phyloP scores from a whole-genome alignment of 1,140 invertebrate genomes.

The Pogonomyrmex californicus region DNA sequence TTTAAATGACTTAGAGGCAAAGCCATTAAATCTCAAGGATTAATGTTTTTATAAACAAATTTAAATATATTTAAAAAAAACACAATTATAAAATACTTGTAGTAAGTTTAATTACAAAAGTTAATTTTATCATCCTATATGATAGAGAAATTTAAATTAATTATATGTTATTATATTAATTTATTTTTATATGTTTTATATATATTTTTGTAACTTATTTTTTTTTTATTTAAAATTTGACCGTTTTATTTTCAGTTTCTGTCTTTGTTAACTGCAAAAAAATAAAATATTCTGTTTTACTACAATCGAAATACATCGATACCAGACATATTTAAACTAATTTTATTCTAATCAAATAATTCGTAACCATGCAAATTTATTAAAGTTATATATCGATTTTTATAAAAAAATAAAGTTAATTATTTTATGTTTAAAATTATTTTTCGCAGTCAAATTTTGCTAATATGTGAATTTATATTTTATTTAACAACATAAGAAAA shows the following conservation, averaged over 20 bases:
- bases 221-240: neutral
- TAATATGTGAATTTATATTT: neutral
- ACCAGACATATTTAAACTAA: constrained; percentile 35
- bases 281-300: constrained; percentile 54
- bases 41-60: constrained; percentile 9
- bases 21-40: neutral
- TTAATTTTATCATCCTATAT: neutral
- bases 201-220: neutral
- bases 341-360: constrained; percentile 50
- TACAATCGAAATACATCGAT: constrained; percentile 26
- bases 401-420: neutral
- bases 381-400: neutral
- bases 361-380: constrained; percentile 16
- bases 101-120: neutral
- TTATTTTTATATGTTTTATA: neutral
- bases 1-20: neutral
- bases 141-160: too few relatives aligned
- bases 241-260: neutral
- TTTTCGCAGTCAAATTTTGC: neutral
- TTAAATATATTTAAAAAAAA: neutral
- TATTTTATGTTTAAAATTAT: neutral
- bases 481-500: neutral
- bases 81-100: constrained; percentile 2
- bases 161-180: too few relatives aligned
- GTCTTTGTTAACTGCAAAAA: constrained; percentile 46